Conservation (phyloP, 2,888 invertebrate species). For the Phaedon cochleariae region DNA sequence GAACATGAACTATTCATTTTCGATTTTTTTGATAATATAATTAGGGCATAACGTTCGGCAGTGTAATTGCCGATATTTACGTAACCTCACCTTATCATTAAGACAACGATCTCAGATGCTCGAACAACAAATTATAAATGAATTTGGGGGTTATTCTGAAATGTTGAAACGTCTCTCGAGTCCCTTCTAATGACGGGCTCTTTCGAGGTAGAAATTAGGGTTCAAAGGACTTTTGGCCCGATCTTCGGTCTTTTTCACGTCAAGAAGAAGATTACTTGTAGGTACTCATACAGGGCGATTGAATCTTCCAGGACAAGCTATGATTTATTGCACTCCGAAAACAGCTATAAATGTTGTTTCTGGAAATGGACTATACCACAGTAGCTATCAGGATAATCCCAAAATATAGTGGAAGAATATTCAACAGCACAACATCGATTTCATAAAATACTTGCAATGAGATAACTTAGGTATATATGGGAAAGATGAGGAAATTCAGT, state of each 20-base stretch:
- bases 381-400: too few species aligned
- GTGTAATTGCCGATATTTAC: conserved; percentile 39
- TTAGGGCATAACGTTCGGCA: conserved; percentile 33
- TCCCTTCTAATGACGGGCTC: conserved; percentile 60
- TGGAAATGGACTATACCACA: too few species aligned
- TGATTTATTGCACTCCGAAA: too few species aligned
- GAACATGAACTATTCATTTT: too few species aligned
- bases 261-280: neutral
- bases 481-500: too few species aligned
- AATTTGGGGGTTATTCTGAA: conserved; percentile 58
- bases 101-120: conserved; percentile 40
- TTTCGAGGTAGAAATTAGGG: neutral
- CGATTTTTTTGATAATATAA: too few species aligned
- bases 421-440: too few species aligned
- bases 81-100: conserved; percentile 43
- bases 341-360: too few species aligned
- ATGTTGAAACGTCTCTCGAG: conserved; percentile 53
- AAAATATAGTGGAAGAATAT: too few species aligned
- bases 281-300: neutral
- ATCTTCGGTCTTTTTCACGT: neutral
- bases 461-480: too few species aligned
- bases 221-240: neutral
- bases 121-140: conserved; percentile 57
- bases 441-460: too few species aligned
- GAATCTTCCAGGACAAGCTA: neutral